Evolutionary conservation across 2,113 vertebrate species (phyloP).

Genomic region (Canis aureus): DNA sequence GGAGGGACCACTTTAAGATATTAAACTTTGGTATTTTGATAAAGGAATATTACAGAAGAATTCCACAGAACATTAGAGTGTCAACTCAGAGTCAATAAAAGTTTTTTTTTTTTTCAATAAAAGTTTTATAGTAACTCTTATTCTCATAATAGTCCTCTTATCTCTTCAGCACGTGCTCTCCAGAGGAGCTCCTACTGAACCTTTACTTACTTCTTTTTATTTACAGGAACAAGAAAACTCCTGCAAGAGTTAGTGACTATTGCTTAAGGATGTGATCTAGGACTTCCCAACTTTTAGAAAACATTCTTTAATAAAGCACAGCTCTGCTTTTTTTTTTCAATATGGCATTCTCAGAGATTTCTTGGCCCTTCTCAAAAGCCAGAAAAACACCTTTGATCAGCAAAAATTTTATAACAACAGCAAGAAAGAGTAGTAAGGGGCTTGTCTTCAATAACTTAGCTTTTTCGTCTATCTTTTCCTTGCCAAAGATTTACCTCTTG

Average conservation of each 20-base stretch:
- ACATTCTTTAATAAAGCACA: slow-evolving; percentile 53
- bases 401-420: not conserved
- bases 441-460: not conserved
- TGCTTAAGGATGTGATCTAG: not conserved
- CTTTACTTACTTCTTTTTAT: not conserved
- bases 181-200: not conserved
- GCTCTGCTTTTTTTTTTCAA: slow-evolving; percentile 26
- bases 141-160: not conserved
- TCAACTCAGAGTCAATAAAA: not conserved
- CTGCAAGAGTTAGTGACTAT: slow-evolving; percentile 5
- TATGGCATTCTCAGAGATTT: not conserved
- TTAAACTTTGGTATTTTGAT: slow-evolving; percentile 10
- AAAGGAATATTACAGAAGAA: slow-evolving; percentile 13
- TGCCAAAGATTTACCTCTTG: slow-evolving; percentile 25
- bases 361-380: slow-evolving; percentile 36
- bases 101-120: slow-evolving; percentile 37
- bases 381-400: slow-evolving; percentile 36
- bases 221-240: not conserved
- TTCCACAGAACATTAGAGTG: not conserved
- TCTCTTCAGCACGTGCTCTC: not conserved
- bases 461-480: not conserved
- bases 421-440: not conserved
- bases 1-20: not conserved
- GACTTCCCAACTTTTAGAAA: not conserved
- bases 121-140: slow-evolving; percentile 5